These are phyloP conservation scores for Chrysina gloriosa DNA, from an alignment of 2,888 invertebrate genomes.

Conservation along the genomic window DNA sequence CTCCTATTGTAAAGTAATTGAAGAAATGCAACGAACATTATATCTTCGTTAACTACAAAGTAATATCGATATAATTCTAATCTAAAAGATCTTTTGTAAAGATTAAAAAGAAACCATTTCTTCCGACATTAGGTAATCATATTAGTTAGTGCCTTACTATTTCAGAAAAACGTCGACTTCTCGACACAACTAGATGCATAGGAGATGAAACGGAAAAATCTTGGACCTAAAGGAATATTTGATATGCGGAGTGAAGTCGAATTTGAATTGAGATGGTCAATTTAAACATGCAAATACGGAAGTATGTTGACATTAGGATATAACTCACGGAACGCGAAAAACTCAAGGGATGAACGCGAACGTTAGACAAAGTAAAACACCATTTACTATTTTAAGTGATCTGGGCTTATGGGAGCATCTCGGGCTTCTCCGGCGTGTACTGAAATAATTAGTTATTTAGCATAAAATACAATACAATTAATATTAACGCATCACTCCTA, in stretches of 20 bases:
- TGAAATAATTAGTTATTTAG: conserved; percentile 60
- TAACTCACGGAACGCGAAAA: conserved; percentile 44
- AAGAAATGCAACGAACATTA: too few species aligned
- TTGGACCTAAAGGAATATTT: not conserved
- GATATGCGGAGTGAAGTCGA: conserved; percentile 9
- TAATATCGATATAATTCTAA: too few species aligned
- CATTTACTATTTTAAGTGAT: conserved; percentile 59
- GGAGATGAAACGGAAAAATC: not conserved
- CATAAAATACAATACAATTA: conserved; percentile 60
- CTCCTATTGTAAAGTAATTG: too few species aligned
- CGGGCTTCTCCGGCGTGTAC: conserved; percentile 56
- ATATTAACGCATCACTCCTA: conserved; percentile 54
- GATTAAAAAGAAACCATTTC: too few species aligned
- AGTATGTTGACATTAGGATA: conserved; percentile 42
- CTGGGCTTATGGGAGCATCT: conserved; percentile 54
- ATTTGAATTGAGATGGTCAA: conserved; percentile 35
- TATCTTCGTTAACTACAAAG: too few species aligned
- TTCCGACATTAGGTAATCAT: too few species aligned
- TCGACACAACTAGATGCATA: too few species aligned
- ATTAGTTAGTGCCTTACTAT: too few species aligned
- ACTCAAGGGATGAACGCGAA: conserved; percentile 44
- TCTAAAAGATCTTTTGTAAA: too few species aligned
- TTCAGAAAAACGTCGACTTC: too few species aligned
- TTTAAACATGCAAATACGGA: conserved; percentile 43
- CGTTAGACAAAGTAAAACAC: conserved; percentile 55